Evolutionary conservation across 1,140 invertebrate species (phyloP), one percentile per base, ranked within the genome.

Genomic region (Bombus cullumanus): DNA sequence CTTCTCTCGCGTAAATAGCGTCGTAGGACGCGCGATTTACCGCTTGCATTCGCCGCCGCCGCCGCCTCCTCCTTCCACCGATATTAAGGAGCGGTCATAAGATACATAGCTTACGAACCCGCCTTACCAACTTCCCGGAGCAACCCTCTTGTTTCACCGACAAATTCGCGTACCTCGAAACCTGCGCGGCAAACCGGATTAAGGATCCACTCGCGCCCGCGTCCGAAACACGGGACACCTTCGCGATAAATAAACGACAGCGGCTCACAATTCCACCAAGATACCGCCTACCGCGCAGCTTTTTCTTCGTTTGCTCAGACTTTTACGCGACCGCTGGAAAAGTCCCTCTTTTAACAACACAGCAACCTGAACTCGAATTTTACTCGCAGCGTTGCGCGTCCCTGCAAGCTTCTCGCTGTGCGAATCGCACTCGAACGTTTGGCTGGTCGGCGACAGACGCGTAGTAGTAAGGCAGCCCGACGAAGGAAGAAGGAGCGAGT

Each of bases 11-110:
- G 82, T 84, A 79, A 83, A 71, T 80, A 84, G 78, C 80, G 59
- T 81, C 71, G 84, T 85, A 85, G 71, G 71, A 81, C 78, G 77
- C 83, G 53, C 82, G 77, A 89, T 76, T 88, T 88, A 73, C 53
- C 73, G 79, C 79, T 75, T 80, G 69, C 87, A 59, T 81, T 66
- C 72, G 53, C 57, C 34, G 9, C 28, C 28, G 10, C 28, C 28
- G 3, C 25, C 28, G 0, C 41, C 73, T 57, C 41, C 64, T 28
- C 66, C 79, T 75, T 47, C 62, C 83, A 41, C 41, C 78, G 88
- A 89, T 89, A 89, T 89, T 87, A 89, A 89, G 84, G 76, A 89
- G 83, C 74, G 88, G 81, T 81, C 88, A 79, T 89, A 89, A 89
- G 84, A 62, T 89, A 86, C 77, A 47, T 64, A 80, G 76, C 80